Conservation (phyloP, 2,113 vertebrate genomes). For the Falco punctatus region DNA sequence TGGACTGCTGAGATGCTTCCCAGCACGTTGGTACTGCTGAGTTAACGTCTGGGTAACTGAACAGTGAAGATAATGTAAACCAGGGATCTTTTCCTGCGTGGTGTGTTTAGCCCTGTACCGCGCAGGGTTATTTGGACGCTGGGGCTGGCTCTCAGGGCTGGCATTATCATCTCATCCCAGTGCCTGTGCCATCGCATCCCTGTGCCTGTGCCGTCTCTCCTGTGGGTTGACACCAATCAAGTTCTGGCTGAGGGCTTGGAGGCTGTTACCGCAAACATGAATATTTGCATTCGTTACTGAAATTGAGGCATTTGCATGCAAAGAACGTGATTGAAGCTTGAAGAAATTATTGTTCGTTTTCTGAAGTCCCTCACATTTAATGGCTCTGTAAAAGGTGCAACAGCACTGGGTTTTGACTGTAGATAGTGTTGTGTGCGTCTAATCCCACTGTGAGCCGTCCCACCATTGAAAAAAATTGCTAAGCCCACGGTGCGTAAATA, state of each 20-base stretch:
- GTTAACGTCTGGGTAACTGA: background rate
- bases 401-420: background rate
- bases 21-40: background rate
- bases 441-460: background rate
- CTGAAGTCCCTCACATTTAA: background rate
- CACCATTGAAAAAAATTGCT: background rate
- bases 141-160: background rate
- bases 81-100: background rate
- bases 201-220: background rate
- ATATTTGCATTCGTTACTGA: background rate
- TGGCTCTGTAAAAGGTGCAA: background rate
- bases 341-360: background rate
- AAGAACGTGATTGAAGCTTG: background rate
- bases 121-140: background rate
- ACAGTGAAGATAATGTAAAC: background rate
- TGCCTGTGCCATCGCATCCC: background rate
- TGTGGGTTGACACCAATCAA: background rate
- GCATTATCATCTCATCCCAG: accelerated
- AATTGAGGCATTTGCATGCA: background rate
- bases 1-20: background rate
- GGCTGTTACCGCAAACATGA: background rate
- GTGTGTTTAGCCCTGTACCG: background rate
- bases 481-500: background rate
- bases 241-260: background rate
- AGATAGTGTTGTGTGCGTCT: background rate